Conservation (phyloP, 2,113 vertebrate species). For the Datnioides undecimradiatus region DNA sequence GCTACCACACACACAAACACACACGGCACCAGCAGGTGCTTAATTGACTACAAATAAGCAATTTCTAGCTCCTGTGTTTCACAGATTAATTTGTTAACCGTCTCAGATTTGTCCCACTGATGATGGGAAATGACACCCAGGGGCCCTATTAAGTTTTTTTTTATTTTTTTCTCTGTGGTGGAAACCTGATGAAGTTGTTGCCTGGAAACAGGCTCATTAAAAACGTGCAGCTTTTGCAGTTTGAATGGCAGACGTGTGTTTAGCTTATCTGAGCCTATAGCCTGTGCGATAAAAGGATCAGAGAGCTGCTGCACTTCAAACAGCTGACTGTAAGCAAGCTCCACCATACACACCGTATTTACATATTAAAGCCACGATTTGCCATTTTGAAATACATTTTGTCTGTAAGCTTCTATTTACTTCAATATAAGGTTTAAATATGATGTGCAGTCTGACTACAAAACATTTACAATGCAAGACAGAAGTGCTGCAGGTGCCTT, state of each 20-base stretch:
- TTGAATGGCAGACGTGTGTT: constrained; percentile 20
- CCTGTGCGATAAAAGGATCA: constrained; percentile 23
- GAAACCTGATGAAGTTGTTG: constrained; percentile 54
- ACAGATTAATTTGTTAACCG: constrained; percentile 50
- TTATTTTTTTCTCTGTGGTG: not conserved
- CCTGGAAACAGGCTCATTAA: constrained; percentile 56
- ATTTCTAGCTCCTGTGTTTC: constrained; percentile 23
- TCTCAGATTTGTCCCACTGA: constrained; percentile 48
- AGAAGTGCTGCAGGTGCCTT: too few relatives aligned
- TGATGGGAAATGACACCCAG: constrained; percentile 42
- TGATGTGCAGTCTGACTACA: not conserved
- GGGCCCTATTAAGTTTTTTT: constrained; percentile 24
- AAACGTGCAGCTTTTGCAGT: constrained; percentile 20
- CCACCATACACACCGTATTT: constrained; percentile 11
- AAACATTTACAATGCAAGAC: too few relatives aligned
- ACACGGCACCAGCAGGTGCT: constrained; percentile 19
- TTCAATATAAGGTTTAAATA: not conserved
- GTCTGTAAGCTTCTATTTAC: not conserved
- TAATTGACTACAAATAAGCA: constrained; percentile 44
- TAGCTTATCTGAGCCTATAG: not conserved
- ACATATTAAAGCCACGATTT: constrained; percentile 25
- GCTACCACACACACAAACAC: not conserved
- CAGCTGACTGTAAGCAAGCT: constrained; percentile 2
- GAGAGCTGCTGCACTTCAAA: constrained; percentile 18
- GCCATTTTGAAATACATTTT: constrained; percentile 1